These are phyloP conservation scores for Peromyscus nudipes DNA, from an alignment of 2,797 vertebrate species.

Conservation along the genomic window DNA sequence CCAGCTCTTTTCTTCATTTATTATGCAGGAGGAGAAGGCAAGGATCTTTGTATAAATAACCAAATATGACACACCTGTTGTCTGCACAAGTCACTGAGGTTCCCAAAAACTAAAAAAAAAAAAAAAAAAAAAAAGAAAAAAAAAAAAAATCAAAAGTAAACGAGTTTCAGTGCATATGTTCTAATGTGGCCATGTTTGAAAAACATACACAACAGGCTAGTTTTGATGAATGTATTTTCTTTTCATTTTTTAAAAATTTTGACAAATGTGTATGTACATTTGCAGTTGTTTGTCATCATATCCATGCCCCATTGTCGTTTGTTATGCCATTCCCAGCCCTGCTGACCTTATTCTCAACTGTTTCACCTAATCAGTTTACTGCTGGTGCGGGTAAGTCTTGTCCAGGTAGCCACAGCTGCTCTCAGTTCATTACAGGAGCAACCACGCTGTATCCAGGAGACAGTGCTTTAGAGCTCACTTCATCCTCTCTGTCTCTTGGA, in stretches of 20 bases:
- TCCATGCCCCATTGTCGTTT: too few relatives aligned
- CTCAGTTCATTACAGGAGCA: not conserved
- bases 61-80: not conserved
- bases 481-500: not conserved
- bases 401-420: not conserved
- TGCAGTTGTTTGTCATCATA: too few relatives aligned
- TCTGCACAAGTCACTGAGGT: not conserved
- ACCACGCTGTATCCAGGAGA: not conserved
- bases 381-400: not conserved
- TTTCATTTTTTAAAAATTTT: too few relatives aligned
- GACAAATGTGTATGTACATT: too few relatives aligned
- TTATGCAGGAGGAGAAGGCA: not conserved
- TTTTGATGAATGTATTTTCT: not conserved
- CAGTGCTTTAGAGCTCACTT: not conserved
- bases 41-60: not conserved
- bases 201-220: not conserved
- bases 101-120: not conserved
- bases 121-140: not conserved
- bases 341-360: too few relatives aligned
- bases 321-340: too few relatives aligned
- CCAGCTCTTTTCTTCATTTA: constrained; percentile 15
- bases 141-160: too few relatives aligned
- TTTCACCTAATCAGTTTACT: too few relatives aligned
- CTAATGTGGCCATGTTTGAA: not conserved
- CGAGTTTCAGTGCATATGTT: not conserved